Percentiles rank a stretch among this genome's conserved stretches.
These are phyloP conservation scores for Varecia variegata DNA, from an alignment of 2,797 vertebrate species.

Conservation along the genomic window DNA sequence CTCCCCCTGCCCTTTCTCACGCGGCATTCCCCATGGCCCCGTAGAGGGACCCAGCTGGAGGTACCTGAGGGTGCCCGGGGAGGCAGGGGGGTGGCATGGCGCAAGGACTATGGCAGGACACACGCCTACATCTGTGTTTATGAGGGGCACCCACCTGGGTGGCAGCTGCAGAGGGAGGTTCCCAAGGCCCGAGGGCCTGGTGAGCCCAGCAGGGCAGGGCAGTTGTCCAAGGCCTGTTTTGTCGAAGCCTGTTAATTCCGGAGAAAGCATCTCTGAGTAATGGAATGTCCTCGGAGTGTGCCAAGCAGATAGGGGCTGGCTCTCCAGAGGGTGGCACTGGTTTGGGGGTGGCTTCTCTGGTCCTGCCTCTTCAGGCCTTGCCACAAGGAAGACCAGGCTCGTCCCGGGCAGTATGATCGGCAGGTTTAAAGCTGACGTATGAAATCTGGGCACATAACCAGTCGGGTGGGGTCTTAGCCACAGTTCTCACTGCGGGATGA, in stretches of 20 bases:
- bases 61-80: not conserved
- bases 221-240: not conserved
- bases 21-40: not conserved
- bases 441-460: fast-evolving
- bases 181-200: not conserved
- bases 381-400: not conserved
- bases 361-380: not conserved
- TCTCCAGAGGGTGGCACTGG: not conserved
- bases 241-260: not conserved
- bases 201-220: not conserved
- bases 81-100: fast-evolving
- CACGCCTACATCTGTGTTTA: not conserved
- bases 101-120: not conserved
- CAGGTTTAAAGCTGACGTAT: not conserved
- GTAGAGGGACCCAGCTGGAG: not conserved
- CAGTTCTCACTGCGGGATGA: not conserved
- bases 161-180: too few relatives aligned
- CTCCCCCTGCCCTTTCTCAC: not conserved
- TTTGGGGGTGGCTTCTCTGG: not conserved
- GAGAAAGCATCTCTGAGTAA: not conserved
- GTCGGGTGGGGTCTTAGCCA: not conserved
- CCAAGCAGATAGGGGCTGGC: not conserved
- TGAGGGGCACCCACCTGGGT: not conserved
- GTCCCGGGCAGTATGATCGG: fast-evolving
- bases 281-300: not conserved